phyloP scores from a whole-genome alignment of 2,888 invertebrate genomes.

The Xanthia icteritia region DNA sequence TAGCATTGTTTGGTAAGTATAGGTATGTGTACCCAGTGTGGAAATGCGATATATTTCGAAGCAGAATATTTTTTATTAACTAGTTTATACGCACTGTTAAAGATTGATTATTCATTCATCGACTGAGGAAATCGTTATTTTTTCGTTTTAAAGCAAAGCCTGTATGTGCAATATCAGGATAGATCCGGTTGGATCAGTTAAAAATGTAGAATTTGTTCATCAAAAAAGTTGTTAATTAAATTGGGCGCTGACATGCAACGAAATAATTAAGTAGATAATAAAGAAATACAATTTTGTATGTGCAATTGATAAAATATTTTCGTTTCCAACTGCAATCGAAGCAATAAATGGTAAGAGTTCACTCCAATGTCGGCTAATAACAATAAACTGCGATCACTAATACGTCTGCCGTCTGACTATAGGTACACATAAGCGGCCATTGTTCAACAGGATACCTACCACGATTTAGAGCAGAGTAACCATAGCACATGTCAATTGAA shows the following conservation, averaged over 20 bases:
- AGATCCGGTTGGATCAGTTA: conserved; percentile 40
- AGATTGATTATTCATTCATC: conserved; percentile 59
- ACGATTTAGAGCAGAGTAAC: not conserved
- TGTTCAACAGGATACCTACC: conserved; percentile 3
- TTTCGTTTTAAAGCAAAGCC: conserved; percentile 21
- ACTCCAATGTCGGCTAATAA: conserved; percentile 13
- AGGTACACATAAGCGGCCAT: not conserved
- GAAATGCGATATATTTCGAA: conserved; percentile 43
- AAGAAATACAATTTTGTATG: not conserved
- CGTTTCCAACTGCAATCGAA: not conserved
- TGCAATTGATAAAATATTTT: conserved; percentile 23
- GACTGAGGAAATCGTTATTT: conserved; percentile 54
- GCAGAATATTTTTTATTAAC: conserved; percentile 29
- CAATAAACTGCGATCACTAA: conserved; percentile 7
- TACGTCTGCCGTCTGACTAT: not conserved
- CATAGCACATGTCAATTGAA: not conserved
- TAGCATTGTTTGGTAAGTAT: conserved; percentile 32
- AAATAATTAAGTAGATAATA: not conserved
- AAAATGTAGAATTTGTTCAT: conserved; percentile 7
- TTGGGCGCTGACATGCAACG: conserved; percentile 25
- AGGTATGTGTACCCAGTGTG: conserved; percentile 16
- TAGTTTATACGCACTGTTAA: conserved; percentile 72
- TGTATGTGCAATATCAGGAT: conserved; percentile 23
- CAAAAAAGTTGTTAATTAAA: conserved; percentile 27
- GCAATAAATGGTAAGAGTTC: not conserved